phyloP scores from a whole-genome alignment of 2,888 invertebrate genomes.

The Cecidostiba fungosa region DNA sequence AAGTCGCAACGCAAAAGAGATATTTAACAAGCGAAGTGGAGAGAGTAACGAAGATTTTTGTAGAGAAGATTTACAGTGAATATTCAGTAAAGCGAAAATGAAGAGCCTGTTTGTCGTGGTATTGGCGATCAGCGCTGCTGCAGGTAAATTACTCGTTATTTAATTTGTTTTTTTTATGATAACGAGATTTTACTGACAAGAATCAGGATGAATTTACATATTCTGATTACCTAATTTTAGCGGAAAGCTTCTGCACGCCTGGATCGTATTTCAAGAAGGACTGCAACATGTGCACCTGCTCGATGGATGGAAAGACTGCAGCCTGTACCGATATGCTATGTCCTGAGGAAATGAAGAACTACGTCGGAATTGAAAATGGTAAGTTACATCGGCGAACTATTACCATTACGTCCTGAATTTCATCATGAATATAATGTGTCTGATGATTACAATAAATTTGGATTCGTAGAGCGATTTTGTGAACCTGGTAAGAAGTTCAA shows the following conservation, averaged over 20 bases:
- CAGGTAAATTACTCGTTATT: constrained; percentile 32
- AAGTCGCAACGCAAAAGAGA: not conserved
- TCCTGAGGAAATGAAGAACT: constrained; percentile 4
- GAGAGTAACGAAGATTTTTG: not conserved
- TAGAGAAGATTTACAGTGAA: not conserved
- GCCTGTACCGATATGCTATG: constrained; percentile 80
- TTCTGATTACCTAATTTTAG: constrained; percentile 16
- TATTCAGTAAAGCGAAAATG: constrained; percentile 22
- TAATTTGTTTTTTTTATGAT: not conserved
- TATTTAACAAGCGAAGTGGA: not conserved
- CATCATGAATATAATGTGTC: not conserved
- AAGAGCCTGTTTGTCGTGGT: constrained; percentile 13
- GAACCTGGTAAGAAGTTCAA: constrained; percentile 40
- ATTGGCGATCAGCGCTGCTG: constrained; percentile 12
- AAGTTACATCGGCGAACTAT: not conserved
- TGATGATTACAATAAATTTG: not conserved
- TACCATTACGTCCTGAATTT: not conserved
- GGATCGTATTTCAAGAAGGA: constrained; percentile 81
- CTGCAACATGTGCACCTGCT: constrained; percentile 82
- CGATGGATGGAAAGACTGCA: constrained; percentile 80
- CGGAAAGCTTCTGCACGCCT: constrained; percentile 68
- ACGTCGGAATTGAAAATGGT: not conserved
- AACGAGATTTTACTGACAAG: not conserved
- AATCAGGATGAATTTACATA: not conserved
- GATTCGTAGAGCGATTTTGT: constrained; percentile 14